Evolutionary conservation across 1,140 invertebrate species (phyloP), one percentile per base, ranked within the genome.

Genomic region (Dryas iulia): DNA sequence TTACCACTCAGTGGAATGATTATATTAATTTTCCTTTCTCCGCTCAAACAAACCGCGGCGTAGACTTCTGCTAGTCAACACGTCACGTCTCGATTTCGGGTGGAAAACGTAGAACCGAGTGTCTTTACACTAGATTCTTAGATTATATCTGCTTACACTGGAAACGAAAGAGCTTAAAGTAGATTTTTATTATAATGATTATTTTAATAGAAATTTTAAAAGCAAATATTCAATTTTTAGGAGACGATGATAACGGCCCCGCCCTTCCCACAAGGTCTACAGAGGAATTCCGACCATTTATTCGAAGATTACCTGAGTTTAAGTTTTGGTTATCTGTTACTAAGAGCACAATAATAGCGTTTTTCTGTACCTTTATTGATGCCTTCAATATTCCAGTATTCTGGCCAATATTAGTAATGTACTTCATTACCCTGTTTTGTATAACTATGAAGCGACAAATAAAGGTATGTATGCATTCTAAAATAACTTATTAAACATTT

Each of bases 401-500:
- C 92, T 99, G 99, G 99, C 99, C 99, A 54, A 99, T 99, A 76
- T 94, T 99, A 82, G 98, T 99, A 66, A 98, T 99, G 96, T 99
- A 99, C 92, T 99, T 99, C 92, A 97, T 99, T 83, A 98, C 98
- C 35, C 92, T 99, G 71, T 98, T 99, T 89, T 97, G 97, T 91
- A 97, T 99, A 78, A 99, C 99, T 57, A 99, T 99, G 99, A 99
- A 99, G 92, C 95, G 98, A 84, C 99, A 99, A 94, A 99, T 99
- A 79, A 99, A 97, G 95, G 98, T 99, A 94, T 94, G 91, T 71
- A 57, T 24, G 21, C 47, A 53, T 24, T 24, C 3, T 8, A 4
- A 31, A 11, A 31, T 31, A 31, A 31, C 30, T 6, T 31, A 31
- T n/a, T n/a, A n/a, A n/a, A n/a, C n/a, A 31, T 31, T 31, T 31